phyloP scores from a whole-genome alignment of 2,797 vertebrate species.

The Glyptemys insculpta region DNA sequence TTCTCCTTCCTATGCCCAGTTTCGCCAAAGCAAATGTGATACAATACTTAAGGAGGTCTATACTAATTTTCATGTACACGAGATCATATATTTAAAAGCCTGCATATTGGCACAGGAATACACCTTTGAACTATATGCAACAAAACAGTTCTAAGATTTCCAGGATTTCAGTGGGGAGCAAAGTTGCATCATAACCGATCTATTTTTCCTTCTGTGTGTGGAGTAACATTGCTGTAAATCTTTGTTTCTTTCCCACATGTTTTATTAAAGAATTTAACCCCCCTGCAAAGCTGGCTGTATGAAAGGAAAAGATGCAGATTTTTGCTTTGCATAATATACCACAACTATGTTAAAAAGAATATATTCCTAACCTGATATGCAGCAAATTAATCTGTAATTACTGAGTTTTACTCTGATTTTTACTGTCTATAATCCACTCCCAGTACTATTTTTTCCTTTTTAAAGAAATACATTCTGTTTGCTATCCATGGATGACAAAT shows the following conservation, averaged over 20 bases:
- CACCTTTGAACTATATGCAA: neutral
- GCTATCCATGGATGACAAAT: neutral
- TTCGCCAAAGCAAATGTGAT: neutral
- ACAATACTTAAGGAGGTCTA: neutral
- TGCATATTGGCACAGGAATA: neutral
- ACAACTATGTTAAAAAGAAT: neutral
- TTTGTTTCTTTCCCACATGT: neutral
- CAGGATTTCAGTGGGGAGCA: neutral
- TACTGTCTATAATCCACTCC: neutral
- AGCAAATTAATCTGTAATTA: neutral
- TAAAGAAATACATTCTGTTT: neutral
- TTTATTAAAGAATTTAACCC: conserved; percentile 33
- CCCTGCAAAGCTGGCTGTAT: neutral
- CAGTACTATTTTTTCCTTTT: conserved; percentile 9
- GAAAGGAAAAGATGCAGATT: neutral
- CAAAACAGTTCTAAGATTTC: neutral
- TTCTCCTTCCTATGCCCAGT: neutral
- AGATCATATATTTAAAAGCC: neutral
- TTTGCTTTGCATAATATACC: neutral
- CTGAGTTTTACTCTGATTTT: neutral
- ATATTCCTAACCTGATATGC: neutral
- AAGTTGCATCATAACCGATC: neutral
- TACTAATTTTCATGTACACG: neutral
- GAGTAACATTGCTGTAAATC: neutral
- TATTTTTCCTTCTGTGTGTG: neutral